phyloP scores from a whole-genome alignment of 2,113 vertebrate genomes.

The Cochlearius cochlearius region DNA sequence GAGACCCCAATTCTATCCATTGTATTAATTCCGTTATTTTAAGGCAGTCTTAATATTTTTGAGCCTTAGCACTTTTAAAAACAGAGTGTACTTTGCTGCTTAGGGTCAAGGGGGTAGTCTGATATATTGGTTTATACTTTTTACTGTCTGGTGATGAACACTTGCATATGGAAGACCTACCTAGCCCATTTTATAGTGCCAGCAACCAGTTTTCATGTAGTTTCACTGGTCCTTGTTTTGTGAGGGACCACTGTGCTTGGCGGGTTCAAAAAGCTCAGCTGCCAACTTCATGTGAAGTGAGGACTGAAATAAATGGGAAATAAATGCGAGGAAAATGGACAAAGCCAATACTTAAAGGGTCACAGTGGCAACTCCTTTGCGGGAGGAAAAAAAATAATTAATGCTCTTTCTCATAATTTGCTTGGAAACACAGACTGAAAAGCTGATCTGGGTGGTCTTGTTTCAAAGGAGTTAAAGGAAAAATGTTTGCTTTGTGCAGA shows the following conservation, averaged over 20 bases:
- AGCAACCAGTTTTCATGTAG: not conserved
- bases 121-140: not conserved
- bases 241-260: not conserved
- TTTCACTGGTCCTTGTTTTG: not conserved
- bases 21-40: not conserved
- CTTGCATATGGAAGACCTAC: not conserved
- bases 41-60: not conserved
- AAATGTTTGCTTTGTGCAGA: not conserved
- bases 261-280: not conserved
- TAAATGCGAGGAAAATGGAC: constrained; percentile 19
- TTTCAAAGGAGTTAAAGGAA: not conserved
- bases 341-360: constrained; percentile 4
- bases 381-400: constrained; percentile 1
- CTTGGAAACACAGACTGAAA: constrained; percentile 25
- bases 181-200: not conserved
- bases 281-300: not conserved
- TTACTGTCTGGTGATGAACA: not conserved
- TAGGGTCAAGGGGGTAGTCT: not conserved
- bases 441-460: constrained; percentile 36
- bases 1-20: not conserved
- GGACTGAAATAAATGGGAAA: constrained; percentile 14
- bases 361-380: not conserved
- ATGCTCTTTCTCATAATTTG: constrained; percentile 5
- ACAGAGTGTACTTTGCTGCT: accelerated
- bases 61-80: not conserved